Evolutionary conservation across 2,797 vertebrate genomes (phyloP), one percentile per base, ranked within the genome.

Genomic region (Malurus leucopterus): DNA sequence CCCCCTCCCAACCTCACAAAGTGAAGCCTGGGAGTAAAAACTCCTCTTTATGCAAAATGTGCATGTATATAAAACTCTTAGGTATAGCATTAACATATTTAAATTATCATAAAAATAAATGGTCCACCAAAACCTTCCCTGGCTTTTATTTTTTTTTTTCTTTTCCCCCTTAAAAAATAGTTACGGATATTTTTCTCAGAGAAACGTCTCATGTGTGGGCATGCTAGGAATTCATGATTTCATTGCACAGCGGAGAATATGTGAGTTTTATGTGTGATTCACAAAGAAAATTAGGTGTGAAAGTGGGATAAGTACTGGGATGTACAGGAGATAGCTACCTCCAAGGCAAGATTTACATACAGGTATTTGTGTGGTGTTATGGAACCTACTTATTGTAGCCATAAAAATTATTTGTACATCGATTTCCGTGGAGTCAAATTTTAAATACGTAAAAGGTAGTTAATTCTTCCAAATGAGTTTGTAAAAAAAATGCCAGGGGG

Each of bases 81-180:
- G 93, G 93, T 92, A 80, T 23, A 77, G 85, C 46, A 96, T 95
- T 95, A 96, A 95, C 93, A 92, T 95, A 95, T 94, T 95, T 84
- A 96, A 96, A 95, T 96, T 94, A 93, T 71, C 94, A 93, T 95
- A 95, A 96, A 95, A 95, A 95, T 93, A 96, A 96, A 96, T 95
- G 95, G 90, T 81, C 84, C 94, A 95, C 96, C 95, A 93, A 95
- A 95, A 93, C 51, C 75, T 90, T 95, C 83, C 73, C 36, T 4
- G 8, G 53, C 18, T 73, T 29, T n/a, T n/a, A n/a, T 47, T 50
- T 81, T 85, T 86, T 67, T 74, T 32, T 27, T 11, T 21, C 1
- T 64, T 64, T 32, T 29, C 0, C 1, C 19, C 46, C 65, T 80
- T 89, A 75, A 92, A 95, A 91, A 88, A 75, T 75, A 80, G 77